Conservation (phyloP, 2,888 invertebrate genomes). For the Rhingia rostrata region DNA sequence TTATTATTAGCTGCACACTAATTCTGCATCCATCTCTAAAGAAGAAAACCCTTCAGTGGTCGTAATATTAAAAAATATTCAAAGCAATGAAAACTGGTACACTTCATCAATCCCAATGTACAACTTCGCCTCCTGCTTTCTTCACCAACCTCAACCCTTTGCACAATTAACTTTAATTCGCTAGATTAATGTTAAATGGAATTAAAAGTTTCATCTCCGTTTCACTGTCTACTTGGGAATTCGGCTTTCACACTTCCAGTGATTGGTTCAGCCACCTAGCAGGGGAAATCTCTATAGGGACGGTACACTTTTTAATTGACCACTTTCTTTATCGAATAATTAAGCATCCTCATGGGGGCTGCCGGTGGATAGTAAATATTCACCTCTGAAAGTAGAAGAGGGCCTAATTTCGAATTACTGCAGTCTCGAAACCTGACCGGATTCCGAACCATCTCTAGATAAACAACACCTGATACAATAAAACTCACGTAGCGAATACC, state of each 20-base stretch:
- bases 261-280: constrained; percentile 28
- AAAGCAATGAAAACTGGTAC: no score
- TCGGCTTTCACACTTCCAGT: constrained; percentile 7
- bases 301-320: constrained; percentile 60
- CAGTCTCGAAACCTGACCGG: constrained; percentile 31
- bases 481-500: constrained; percentile 64
- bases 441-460: constrained; percentile 28
- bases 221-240: constrained; percentile 18
- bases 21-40: no score
- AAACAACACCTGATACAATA: constrained; percentile 70
- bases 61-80: no score
- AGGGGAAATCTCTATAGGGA: background rate
- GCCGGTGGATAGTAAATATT: background rate
- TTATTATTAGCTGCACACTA: no score
- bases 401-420: constrained; percentile 43
- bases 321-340: constrained; percentile 61
- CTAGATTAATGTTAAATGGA: constrained; percentile 26
- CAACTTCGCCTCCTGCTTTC: background rate
- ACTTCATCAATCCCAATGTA: no score
- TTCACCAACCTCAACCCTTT: background rate
- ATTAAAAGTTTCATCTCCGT: constrained; percentile 50
- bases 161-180: constrained; percentile 18
- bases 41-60: no score
- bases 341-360: constrained; percentile 31
- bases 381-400: constrained; percentile 7